Evolutionary conservation across 1,140 invertebrate species (phyloP).

Genomic region (Polypedilum vanderplanki): DNA sequence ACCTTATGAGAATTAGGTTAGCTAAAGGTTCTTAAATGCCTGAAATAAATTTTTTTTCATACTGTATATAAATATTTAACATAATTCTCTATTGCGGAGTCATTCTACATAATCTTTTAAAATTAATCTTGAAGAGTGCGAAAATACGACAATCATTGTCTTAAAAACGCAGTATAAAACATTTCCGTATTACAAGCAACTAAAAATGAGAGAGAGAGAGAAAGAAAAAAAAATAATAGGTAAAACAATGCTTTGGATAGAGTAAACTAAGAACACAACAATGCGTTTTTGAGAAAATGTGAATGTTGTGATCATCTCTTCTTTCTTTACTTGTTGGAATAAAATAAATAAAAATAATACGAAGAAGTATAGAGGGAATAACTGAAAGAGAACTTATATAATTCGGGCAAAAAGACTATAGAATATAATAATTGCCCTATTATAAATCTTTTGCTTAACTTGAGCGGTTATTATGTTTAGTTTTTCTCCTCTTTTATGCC

Average conservation of each 20-base stretch:
- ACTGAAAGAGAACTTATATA: too few relatives aligned
- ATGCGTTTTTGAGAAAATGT: background rate
- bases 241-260: background rate
- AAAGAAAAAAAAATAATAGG: background rate
- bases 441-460: background rate
- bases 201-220: background rate
- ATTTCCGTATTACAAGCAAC: background rate
- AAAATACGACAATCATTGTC: conserved; percentile 5
- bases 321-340: background rate
- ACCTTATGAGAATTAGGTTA: background rate
- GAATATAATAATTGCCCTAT: conserved; percentile 13
- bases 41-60: background rate
- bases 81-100: background rate
- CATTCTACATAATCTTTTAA: background rate
- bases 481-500: background rate
- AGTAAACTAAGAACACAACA: background rate
- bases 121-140: background rate
- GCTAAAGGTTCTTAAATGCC: background rate
- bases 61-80: background rate
- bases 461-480: too few relatives aligned
- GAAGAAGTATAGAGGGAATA: too few relatives aligned
- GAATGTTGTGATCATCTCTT: background rate
- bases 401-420: background rate
- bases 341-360: too few relatives aligned
- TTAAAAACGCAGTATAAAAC: background rate